Evolutionary conservation across 2,797 vertebrate species (phyloP), one percentile per base, ranked within the genome.

Genomic region (Cuniculus paca): DNA sequence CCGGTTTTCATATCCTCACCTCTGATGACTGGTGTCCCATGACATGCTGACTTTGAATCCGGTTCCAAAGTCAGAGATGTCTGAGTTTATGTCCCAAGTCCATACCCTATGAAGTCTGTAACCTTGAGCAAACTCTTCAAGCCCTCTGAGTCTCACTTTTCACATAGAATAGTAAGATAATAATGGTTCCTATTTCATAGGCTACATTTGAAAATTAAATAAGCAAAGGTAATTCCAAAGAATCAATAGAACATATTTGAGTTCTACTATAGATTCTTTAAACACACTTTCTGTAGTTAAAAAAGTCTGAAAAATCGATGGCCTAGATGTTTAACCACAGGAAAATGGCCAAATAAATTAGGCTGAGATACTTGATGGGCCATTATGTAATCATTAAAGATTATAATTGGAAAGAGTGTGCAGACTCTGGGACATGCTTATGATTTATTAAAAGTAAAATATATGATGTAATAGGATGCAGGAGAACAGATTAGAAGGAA

Each of bases 311-410:
- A 88, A 96, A 95, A 95, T 97, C 94, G 61, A 96, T 96, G 95
- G 74, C 97, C 81, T 90, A 70, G 87, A 96, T 97, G 88, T 96
- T 96, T 79, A 97, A 77, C 89, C 91, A 93, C 22, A 88, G 93
- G 93, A 97, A 97, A 96, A 96, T 92, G 92, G 95, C 61, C 96
- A 96, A 88, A 97, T 94, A 96, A 97, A 96, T 96, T 93, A 98
- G 94, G 84, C 91, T 80, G 54, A 63, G 92, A 88, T 60, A 79
- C 85, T 88, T 93, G 93, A 96, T 63, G 52, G 95, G 22, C 82
- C 90, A 95, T 97, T 88, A 95, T 56, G 58, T 19, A 83, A 85
- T 88, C 95, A 92, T 93, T 97, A 97, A 92, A 95, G 61, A 72
- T 92, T 61, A 56, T 95, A 92, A 93, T 92, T 74, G 42, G 52